Base-by-base conservation (phyloP, 2,113 vertebrate genomes). In the Myxocyprinus asiaticus region DNA sequence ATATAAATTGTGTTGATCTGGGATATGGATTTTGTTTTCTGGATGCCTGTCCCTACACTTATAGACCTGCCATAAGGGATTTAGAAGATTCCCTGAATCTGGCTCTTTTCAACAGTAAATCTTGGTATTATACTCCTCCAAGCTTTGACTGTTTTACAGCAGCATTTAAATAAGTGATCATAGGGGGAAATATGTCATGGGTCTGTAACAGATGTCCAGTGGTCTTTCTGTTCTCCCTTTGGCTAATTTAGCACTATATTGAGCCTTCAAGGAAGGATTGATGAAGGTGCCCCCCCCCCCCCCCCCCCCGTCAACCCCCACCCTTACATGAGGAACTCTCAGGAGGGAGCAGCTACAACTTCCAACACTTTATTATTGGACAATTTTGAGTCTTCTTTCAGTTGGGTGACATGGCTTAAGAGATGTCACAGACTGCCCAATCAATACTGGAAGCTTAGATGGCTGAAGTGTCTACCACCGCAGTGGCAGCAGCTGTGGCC, bases 331-430 rank as follows among this genome's bases (percentile, higher is more conserved):
- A 93, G 94, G 92, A 95, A 93, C 92, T 96, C 96, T 95, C 95
- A 93, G 83, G 94, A 95, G 94, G 91, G 90, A 93, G 90, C 92
- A 89, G 92, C 94, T 95, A 95, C 94, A 96, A 96, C 96, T 98
- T 96, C 94, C 94, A 97, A 94, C 94, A 95, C 95, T 96, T 95
- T 96, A 97, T 97, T 99, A 98, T 96, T 97, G 95, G 96, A 96
- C 97, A 97, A 98, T 97, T 95, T 97, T 94, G 95, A 94, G 92
- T 89, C 91, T 97, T 95, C 95, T 96, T 97, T 96, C 95, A 96
- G 94, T 94, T 91, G 93, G 92, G 96, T 96, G 95, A 96, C 96
- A 98, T 91, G 91, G 94, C 95, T 95, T 95, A 95, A 95, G 95
- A 94, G 93, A 96, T 98, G 96, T 96, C 96, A 97, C 94, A 93